phyloP scores from a whole-genome alignment of 2,113 vertebrate species.

The Ardeotis arabs region DNA sequence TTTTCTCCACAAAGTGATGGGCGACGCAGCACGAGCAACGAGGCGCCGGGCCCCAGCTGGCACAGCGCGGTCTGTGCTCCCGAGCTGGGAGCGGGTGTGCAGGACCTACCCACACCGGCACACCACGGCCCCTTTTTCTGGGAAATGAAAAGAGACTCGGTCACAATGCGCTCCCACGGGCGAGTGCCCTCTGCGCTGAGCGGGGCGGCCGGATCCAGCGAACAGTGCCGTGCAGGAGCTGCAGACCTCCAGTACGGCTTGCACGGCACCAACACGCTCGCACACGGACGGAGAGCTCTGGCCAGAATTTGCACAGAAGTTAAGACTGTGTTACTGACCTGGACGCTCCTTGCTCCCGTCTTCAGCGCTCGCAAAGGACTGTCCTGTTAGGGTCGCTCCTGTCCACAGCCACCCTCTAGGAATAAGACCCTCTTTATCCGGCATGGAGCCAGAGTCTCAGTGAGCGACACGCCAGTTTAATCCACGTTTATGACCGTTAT shows the following conservation, averaged over 20 bases:
- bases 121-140: rapidly evolving
- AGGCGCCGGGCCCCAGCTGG: not conserved
- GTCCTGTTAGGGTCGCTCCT: not conserved
- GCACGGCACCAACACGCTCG: not conserved
- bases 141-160: rapidly evolving
- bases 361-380: rapidly evolving
- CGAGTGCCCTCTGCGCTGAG: rapidly evolving
- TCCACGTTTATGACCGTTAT: not conserved
- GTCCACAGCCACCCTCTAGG: rapidly evolving
- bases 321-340: rapidly evolving
- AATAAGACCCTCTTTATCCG: not conserved
- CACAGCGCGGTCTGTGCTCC: not conserved
- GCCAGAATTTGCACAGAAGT: rapidly evolving
- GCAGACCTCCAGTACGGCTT: rapidly evolving
- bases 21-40: rapidly evolving
- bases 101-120: rapidly evolving
- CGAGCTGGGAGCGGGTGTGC: not conserved
- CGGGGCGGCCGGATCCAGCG: rapidly evolving
- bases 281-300: not conserved
- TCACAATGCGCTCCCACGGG: rapidly evolving
- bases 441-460: not conserved
- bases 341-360: not conserved
- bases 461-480: not conserved
- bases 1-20: not conserved
- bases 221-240: rapidly evolving